A percentile compares a stretch with the other conserved stretches of the same genome.
These are phyloP conservation scores for Tauraco hartlaubi DNA, from an alignment of 2,797 vertebrate genomes.

Conservation along the genomic window DNA sequence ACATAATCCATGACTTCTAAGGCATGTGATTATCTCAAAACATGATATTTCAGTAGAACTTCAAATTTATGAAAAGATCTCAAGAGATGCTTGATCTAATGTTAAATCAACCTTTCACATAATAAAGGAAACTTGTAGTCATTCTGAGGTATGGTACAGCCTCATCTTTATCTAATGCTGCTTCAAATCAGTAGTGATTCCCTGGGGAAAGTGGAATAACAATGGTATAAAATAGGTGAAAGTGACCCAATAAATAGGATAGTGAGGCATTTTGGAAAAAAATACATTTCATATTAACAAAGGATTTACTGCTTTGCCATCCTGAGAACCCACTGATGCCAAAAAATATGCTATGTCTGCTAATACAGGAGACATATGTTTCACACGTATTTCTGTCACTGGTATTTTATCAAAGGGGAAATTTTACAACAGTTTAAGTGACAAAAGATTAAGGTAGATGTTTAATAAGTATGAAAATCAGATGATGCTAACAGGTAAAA, in stretches of 20 bases:
- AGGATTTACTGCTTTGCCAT: background rate
- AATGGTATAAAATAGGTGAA: background rate
- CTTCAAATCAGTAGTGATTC: background rate
- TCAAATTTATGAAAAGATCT: constrained; percentile 37
- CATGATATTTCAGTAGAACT: constrained; percentile 33
- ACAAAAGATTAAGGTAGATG: background rate
- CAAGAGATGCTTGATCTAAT: constrained; percentile 21
- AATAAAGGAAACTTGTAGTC: constrained; percentile 10
- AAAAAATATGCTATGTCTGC: background rate
- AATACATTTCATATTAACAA: background rate
- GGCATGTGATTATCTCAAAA: constrained; percentile 43
- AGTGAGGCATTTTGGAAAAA: constrained; percentile 20
- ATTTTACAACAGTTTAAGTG: background rate
- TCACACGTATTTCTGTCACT: background rate
- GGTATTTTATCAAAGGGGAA: background rate
- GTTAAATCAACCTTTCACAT: constrained; percentile 51
- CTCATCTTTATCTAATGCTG: background rate
- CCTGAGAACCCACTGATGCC: background rate
- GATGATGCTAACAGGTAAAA: background rate
- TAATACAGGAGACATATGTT: background rate
- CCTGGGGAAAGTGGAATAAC: background rate
- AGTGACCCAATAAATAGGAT: background rate
- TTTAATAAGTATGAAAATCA: background rate
- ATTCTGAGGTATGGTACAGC: background rate
- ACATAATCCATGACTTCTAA: constrained; percentile 41